phyloP scores from a whole-genome alignment of 2,113 vertebrate genomes.

The Junco hyemalis region DNA sequence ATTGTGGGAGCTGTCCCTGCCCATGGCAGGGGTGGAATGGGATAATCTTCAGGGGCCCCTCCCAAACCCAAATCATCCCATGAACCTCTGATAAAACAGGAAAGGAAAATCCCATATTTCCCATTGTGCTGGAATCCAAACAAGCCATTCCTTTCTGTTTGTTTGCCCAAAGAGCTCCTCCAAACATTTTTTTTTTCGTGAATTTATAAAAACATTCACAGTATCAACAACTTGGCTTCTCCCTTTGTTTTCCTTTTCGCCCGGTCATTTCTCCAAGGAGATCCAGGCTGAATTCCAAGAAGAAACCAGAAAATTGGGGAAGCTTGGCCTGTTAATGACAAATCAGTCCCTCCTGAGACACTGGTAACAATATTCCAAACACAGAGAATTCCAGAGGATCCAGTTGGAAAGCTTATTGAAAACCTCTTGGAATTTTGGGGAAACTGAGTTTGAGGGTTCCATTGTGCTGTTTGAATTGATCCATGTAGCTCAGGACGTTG shows the following conservation, averaged over 20 bases:
- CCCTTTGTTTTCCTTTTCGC: neutral
- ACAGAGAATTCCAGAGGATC: neutral
- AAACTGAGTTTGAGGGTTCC: neutral
- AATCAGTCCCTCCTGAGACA: neutral
- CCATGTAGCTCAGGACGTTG: rapidly evolving
- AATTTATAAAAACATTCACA: neutral
- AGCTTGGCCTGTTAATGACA: neutral
- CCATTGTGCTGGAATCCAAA: neutral
- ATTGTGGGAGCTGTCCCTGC: neutral
- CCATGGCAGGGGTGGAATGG: rapidly evolving
- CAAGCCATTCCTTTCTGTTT: neutral
- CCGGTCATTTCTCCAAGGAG: neutral
- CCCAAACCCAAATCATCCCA: neutral
- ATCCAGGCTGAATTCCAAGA: neutral
- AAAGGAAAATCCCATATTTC: neutral
- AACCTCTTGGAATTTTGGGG: neutral
- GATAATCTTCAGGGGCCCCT: neutral
- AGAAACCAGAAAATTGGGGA: neutral
- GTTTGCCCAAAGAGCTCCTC: neutral
- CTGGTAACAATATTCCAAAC: neutral
- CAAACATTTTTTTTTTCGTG: neutral
- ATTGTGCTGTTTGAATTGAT: neutral
- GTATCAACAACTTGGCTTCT: neutral
- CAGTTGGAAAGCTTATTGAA: neutral
- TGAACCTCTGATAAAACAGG: neutral